A percentile compares a stretch with the other conserved stretches of the same genome.
Conservation (phyloP, 2,888 invertebrate genomes). For the Drosophila nigricruria region DNA sequence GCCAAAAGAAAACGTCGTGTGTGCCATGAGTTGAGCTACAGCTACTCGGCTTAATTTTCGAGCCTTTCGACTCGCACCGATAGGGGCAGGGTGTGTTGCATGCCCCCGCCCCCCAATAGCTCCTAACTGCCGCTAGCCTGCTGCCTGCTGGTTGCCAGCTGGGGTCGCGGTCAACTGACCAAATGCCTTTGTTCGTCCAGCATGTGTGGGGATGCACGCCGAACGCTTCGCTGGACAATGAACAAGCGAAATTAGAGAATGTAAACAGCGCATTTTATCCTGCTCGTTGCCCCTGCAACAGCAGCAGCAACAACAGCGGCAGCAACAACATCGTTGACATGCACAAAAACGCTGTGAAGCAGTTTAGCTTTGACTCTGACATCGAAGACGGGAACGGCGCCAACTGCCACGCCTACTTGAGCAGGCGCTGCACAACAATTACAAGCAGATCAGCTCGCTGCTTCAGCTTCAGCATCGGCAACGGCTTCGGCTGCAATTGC, state of each 20-base stretch:
- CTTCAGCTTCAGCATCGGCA: no score
- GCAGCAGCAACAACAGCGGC: conserved; percentile 21
- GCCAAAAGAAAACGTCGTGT: conserved; percentile 42
- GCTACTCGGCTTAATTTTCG: conserved; percentile 77
- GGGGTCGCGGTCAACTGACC: conserved; percentile 72
- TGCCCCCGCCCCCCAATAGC: conserved; percentile 8
- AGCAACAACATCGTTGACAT: conserved; percentile 36
- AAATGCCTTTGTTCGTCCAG: conserved; percentile 58
- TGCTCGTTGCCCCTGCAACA: conserved; percentile 66
- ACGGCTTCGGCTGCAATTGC: conserved; percentile 20
- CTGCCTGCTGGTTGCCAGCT: conserved; percentile 5
- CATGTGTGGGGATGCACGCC: conserved; percentile 62
- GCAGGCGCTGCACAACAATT: conserved; percentile 56
- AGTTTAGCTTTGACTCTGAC: conserved; percentile 56
- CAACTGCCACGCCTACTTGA: conserved; percentile 65
- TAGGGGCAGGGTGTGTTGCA: conserved; percentile 8
- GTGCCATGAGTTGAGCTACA: conserved; percentile 21
- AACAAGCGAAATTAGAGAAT: conserved; percentile 82
- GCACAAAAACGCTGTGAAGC: conserved; percentile 54
- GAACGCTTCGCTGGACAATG: conserved; percentile 80
- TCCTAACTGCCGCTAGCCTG: conserved; percentile 2
- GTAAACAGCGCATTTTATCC: conserved; percentile 81
- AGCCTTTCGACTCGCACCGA: conserved; percentile 53
- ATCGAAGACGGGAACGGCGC: conserved; percentile 40
- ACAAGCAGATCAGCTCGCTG: conserved; percentile 29